Evolutionary conservation across 2,797 vertebrate genomes (phyloP), one percentile per base, ranked within the genome.

Genomic region (Galagoides demidoff): DNA sequence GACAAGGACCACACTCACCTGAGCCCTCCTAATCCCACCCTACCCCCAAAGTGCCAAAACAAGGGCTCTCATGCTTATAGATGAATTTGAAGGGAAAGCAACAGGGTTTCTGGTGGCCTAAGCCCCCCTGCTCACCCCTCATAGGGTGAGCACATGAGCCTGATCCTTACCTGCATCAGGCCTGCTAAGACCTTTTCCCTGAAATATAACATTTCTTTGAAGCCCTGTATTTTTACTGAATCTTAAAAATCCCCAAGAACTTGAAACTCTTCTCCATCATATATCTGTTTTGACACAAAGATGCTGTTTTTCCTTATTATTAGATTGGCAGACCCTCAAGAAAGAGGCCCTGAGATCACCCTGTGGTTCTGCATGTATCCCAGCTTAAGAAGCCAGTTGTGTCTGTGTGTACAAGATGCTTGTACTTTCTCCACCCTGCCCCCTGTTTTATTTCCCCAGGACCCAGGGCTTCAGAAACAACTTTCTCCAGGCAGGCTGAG

Each of bases 271-370:
- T 64, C 43, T 68, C 83, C 79, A 86, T 83, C 52, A 4, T 49
- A n/a, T 23, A 39, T 71, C 92, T 89, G 7, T 59, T 91, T 92
- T 74, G 85, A 96, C 49, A 45, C 77, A 91, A 77, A 94, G 81
- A 27, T 78, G 49, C 91, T 89, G 55, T 45, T 95, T 85, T 94
- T 85, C 73, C 59, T 92, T 87, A 57, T 29, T 84, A 73, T 81
- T 68, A 92, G n/a, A 68, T 85, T 49, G 64, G 82, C 94, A 70
- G 89, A 74, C 34, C 64, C 79, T 81, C 59, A 64, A 86, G 63
- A 96, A 88, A 90, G 82, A 85, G 27, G 63, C 68, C 71, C 74
- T 25, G 3, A 82, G 74, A 74, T 71, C 71, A 52, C 78, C 45
- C 27, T 57, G 37, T 0, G 3, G 66, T 77, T 94, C 71, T 57